These are phyloP conservation scores for Axis porcinus DNA, from an alignment of 2,113 vertebrate genomes.

Conservation along the genomic window DNA sequence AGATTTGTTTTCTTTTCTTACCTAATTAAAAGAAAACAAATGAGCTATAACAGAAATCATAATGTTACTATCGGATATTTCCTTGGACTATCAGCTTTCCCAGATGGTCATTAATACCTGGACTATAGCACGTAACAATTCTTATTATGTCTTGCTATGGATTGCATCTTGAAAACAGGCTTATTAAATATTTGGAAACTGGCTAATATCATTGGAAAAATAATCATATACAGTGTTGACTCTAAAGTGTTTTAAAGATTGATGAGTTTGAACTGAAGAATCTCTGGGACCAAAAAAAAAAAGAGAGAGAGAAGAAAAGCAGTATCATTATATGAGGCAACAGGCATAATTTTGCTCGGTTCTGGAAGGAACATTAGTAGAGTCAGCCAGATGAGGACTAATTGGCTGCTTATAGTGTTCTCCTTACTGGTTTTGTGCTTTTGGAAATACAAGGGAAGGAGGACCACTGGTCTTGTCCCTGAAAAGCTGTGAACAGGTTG, in stretches of 20 bases:
- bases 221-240: conserved; percentile 24
- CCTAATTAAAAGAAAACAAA: conserved; percentile 77
- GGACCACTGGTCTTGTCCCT: not conserved
- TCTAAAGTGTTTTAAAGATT: not conserved
- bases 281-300: not conserved
- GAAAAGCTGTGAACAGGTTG: not conserved
- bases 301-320: not conserved
- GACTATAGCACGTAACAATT: conserved; percentile 71
- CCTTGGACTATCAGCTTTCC: conserved; percentile 72
- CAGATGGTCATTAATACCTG: conserved; percentile 76
- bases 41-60: conserved; percentile 77
- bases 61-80: conserved; percentile 59
- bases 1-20: conserved; percentile 66
- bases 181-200: conserved; percentile 48
- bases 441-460: not conserved
- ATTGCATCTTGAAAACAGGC: conserved; percentile 40
- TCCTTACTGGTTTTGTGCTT: not conserved
- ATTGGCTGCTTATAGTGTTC: not conserved
- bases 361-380: not conserved
- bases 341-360: not conserved
- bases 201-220: conserved; percentile 18
- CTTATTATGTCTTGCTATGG: conserved; percentile 68
- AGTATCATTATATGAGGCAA: not conserved
- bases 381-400: not conserved
- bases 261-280: not conserved